These are phyloP conservation scores for Epirrhoe alternata DNA, from an alignment of 2,888 invertebrate genomes.

Conservation along the genomic window DNA sequence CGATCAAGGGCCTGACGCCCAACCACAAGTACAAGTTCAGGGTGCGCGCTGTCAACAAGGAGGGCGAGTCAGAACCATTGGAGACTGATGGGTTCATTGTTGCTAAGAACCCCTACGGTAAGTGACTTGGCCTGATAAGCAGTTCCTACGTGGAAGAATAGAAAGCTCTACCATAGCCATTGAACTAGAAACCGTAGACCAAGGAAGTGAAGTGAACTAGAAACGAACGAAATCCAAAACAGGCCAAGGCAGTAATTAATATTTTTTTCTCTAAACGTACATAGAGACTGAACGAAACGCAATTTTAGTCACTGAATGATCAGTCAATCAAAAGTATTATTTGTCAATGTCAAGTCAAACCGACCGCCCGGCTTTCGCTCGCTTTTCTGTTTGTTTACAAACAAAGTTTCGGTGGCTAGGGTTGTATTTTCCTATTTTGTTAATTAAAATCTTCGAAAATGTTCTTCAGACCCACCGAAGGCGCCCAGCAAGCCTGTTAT, in stretches of 20 bases:
- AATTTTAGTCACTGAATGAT: too few species aligned
- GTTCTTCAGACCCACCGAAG: conserved; percentile 90
- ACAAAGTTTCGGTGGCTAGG: conserved; percentile 35
- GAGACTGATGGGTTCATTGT: conserved; percentile 94
- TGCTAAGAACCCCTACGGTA: conserved; percentile 98
- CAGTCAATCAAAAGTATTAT: neutral
- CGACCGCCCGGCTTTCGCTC: neutral
- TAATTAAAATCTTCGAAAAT: conserved; percentile 19
- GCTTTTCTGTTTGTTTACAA: conserved; percentile 45
- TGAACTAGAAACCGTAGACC: too few species aligned
- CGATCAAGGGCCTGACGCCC: conserved; percentile 95
- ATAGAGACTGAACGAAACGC: neutral
- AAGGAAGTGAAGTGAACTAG: too few species aligned
- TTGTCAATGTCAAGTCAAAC: conserved; percentile 13
- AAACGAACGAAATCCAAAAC: too few species aligned
- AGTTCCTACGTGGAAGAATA: too few species aligned
- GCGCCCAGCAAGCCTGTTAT: conserved; percentile 96
- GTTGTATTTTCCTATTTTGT: neutral
- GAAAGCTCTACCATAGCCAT: too few species aligned
- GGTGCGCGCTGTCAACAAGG: conserved; percentile 98
- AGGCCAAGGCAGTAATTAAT: too few species aligned
- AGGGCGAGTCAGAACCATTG: conserved; percentile 98
- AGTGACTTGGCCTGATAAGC: conserved; percentile 37
- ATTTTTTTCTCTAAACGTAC: neutral
- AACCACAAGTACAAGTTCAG: conserved; percentile 99